Base-by-base conservation (phyloP, 2,888 invertebrate species). In the Mythimna vitellina region DNA sequence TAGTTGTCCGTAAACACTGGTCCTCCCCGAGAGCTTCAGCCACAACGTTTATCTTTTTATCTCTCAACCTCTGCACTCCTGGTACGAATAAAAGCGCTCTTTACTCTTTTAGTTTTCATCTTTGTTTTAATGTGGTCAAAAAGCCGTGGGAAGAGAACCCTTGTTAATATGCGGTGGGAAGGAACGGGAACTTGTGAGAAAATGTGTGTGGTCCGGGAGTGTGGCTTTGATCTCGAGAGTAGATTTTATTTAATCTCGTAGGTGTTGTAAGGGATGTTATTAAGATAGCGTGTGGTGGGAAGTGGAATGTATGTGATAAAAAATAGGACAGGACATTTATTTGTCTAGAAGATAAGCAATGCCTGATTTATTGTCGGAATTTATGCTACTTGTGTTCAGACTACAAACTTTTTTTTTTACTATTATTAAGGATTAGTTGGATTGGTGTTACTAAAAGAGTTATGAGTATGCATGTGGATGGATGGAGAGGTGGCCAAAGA, bases 1-100 rank as follows among this genome's bases (percentile, higher is more conserved):
- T 68, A 77, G 67, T 62, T 77, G 70, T 70, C 63, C 51, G 65
- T 65, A 82, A 74, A 80, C 73, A 72, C 56, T 58, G 38, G 54
- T 20, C 38, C 14, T 58, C 63, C 63, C 53, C 46, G 53, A 53
- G 58, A 68, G 35, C 35, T 54, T 53, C 35, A 58, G 32, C 53
- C 63, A 46, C 62, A 53, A 22, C 63, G 56, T 70, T 83, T 80
- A 83, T 77, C 80, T 80, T 67, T 77, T 77, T 77, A 80, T 80
- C 70, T 70, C 70, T 60, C 17, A 72, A 70, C 62, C 67, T 72
- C 71, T 70, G 57, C 54, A 65, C 61, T 72, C 62, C 62, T 56
- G 63, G 54, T 73, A 49, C 42, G 3, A 51, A 78, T 70, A 75
- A 71, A 72, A 71, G 32, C 17, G 22, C 10, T 64, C 25, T 46